Evolutionary conservation across 2,797 vertebrate genomes (phyloP).

Genomic region (Diglossa cyanea): DNA sequence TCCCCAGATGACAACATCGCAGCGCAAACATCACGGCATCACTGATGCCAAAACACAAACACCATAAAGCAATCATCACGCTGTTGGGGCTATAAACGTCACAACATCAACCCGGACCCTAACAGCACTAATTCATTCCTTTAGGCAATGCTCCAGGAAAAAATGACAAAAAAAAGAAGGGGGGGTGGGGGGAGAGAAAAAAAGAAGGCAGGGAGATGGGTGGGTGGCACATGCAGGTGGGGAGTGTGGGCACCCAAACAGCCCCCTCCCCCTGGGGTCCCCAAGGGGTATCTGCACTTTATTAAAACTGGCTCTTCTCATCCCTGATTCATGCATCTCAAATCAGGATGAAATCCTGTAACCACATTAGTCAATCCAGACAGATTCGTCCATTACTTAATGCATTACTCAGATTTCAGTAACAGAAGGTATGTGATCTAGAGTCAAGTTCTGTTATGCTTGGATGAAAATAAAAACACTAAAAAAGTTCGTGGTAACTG

Average conservation of each 20-base stretch:
- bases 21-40: constrained; percentile 20
- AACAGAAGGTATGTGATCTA: constrained; percentile 63
- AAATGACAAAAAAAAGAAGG: neutral
- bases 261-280: neutral
- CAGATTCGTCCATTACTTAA: constrained; percentile 69
- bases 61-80: constrained; percentile 57
- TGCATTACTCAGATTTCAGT: constrained; percentile 71
- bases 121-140: constrained; percentile 36
- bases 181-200: rapidly evolving
- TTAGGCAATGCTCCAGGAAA: constrained; percentile 47
- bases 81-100: constrained; percentile 49
- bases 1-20: constrained; percentile 6
- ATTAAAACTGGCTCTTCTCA: constrained; percentile 23
- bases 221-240: neutral
- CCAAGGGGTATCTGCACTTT: neutral
- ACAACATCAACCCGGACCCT: constrained; percentile 5
- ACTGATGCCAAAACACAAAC: constrained; percentile 57
- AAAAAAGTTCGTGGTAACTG: constrained; percentile 53
- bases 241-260: neutral
- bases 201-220: neutral
- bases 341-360: constrained; percentile 46
- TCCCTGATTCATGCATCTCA: constrained; percentile 30
- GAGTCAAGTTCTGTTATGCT: constrained; percentile 70
- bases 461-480: constrained; percentile 71
- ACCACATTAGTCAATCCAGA: constrained; percentile 56